Evolutionary conservation across 2,113 vertebrate species (phyloP), one percentile per base, ranked within the genome.

Genomic region (Nannospalax galili): DNA sequence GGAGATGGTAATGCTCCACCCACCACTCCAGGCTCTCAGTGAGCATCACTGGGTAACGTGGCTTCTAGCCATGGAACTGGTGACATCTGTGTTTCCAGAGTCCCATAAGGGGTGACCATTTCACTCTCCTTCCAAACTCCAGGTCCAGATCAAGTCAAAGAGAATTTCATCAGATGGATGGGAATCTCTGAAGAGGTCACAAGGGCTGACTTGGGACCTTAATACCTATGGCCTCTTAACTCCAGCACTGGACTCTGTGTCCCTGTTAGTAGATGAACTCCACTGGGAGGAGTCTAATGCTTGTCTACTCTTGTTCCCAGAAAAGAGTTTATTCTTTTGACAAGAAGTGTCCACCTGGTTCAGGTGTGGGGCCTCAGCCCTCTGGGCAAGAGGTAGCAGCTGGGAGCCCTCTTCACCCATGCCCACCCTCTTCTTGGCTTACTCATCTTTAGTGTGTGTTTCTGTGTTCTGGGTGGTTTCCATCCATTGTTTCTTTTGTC

Each of bases 11-110:
- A 48, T 73, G 93, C 62, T 84, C 45, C 42, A 3, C 22, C 65
- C 37, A 60, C 90, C 15, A 3, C 40, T 32, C n/a, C 1, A 8
- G 45, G 20, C 73, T 79, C 79, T 6, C 22, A 79, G 87, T 12
- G 28, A 24, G 40, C 26, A 10, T 92, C 84, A 60, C 84, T 56
- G 16, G 24, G 72, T 79, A 19, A 69, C 60, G 42, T 84, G 78
- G 56, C 64, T 89, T 84, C 52, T 58, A 87, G 75, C 42, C 7
- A 0, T 17, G 62, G 86, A 92, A 73, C 92, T 62, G 65, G 92
- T 73, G 90, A 67, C 64, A 7, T 88, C 58, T 56, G n/a, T 94
- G 73, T 89, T 88, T 84, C 75, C 79, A 84, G 84, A 93, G 42
- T 88, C 92, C 40, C 19, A 0, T 28, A 58, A 64, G 35, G 65